A percentile compares a stretch with the other conserved stretches of the same genome.
These are phyloP conservation scores for Ctenosaura bakeri DNA, from an alignment of 2,797 vertebrate genomes.

Conservation along the genomic window DNA sequence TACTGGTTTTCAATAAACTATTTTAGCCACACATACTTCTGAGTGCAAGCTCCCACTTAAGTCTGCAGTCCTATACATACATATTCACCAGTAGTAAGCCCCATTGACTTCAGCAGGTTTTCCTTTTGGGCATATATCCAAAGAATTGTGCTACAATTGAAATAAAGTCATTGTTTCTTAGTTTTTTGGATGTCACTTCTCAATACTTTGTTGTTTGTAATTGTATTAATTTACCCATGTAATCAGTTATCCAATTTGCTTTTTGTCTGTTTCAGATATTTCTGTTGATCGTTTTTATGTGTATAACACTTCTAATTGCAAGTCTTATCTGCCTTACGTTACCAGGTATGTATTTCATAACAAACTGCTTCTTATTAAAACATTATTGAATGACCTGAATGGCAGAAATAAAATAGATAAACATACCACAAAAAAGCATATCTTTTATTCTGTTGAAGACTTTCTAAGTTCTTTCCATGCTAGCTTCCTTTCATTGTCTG, in stretches of 20 bases:
- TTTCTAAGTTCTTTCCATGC: background rate
- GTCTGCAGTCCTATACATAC: background rate
- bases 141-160: background rate
- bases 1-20: background rate
- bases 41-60: background rate
- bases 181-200: background rate
- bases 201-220: background rate
- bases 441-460: background rate
- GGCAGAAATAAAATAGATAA: background rate
- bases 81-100: background rate
- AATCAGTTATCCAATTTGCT: background rate
- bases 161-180: background rate
- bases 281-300: slow-evolving; percentile 94
- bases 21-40: background rate
- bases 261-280: slow-evolving; percentile 85
- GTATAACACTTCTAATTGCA: slow-evolving; percentile 92
- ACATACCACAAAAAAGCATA: background rate
- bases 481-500: background rate
- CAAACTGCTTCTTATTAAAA: slow-evolving; percentile 5
- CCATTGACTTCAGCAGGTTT: background rate
- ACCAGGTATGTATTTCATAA: slow-evolving; percentile 85
- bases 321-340: slow-evolving; percentile 95
- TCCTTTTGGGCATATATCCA: background rate
- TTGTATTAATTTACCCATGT: background rate
- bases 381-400: background rate